Percentiles rank a stretch among this genome's conserved stretches.
Evolutionary conservation across 2,797 vertebrate genomes (phyloP).

Genomic region (Limosa lapponica): DNA sequence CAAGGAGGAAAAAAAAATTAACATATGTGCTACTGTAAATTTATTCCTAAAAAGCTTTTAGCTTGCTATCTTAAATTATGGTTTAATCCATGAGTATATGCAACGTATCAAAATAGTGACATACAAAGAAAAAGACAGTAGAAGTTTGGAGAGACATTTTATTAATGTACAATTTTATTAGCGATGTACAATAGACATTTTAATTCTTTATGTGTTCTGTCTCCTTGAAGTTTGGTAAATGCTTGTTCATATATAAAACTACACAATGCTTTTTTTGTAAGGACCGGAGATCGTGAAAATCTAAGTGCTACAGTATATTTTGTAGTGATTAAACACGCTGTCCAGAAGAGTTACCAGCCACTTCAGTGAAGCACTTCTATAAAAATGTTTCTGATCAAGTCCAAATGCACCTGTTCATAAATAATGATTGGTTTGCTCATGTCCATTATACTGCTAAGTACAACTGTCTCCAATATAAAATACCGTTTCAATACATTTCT

Average conservation of each 20-base stretch:
- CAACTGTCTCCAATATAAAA: constrained; percentile 72
- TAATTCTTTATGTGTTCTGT: neutral
- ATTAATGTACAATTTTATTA: constrained; percentile 60
- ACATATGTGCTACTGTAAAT: neutral
- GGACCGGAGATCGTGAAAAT: constrained; percentile 44
- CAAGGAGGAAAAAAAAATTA: neutral
- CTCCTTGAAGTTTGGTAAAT: constrained; percentile 37
- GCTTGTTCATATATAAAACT: constrained; percentile 69
- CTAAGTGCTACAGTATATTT: constrained; percentile 69
- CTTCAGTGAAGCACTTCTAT: constrained; percentile 59
- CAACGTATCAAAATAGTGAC: neutral
- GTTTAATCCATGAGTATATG: neutral
- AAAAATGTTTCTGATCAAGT: constrained; percentile 66
- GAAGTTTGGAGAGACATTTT: constrained; percentile 19
- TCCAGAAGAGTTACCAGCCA: constrained; percentile 68
- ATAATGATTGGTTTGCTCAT: constrained; percentile 65
- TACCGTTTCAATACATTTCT: constrained; percentile 65
- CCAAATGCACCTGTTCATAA: constrained; percentile 73
- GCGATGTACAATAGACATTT: constrained; percentile 48
- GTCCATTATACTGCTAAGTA: constrained; percentile 50
- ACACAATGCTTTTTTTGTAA: constrained; percentile 38
- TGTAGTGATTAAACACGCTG: constrained; percentile 71
- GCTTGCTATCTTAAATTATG: neutral
- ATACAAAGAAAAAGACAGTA: neutral
- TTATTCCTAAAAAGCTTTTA: neutral